Conservation (phyloP, 1,140 invertebrate species). For the Camponotus pennsylvanicus region DNA sequence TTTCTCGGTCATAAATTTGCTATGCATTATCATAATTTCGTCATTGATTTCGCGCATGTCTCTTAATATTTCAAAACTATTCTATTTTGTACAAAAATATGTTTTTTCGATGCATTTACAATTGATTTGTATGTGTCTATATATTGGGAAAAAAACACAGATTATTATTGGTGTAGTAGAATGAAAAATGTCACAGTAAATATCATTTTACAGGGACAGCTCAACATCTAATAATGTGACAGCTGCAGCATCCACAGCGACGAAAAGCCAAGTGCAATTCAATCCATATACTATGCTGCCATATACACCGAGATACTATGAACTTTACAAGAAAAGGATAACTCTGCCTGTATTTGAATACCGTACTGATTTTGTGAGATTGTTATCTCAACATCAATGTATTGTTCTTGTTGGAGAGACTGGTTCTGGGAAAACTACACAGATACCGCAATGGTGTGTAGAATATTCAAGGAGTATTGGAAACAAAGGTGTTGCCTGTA, state of each 20-base stretch:
- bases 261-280: constrained; percentile 87
- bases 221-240: constrained; percentile 78
- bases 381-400: constrained; percentile 95
- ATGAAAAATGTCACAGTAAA: neutral
- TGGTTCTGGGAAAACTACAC: constrained; percentile 99
- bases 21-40: neutral
- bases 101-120: neutral
- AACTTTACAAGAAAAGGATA: constrained; percentile 95
- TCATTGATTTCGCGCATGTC: neutral
- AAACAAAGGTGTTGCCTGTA: constrained; percentile 97
- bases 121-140: neutral
- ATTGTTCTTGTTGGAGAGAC: constrained; percentile 98
- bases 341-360: constrained; percentile 99
- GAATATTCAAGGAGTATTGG: constrained; percentile 93
- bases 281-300: constrained; percentile 92
- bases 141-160: no score
- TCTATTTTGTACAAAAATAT: constrained; percentile 16
- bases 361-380: constrained; percentile 97
- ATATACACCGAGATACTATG: constrained; percentile 93
- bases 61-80: neutral
- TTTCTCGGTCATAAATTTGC: neutral
- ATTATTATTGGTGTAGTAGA: neutral
- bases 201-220: constrained; percentile 74
- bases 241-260: constrained; percentile 79
- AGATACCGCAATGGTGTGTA: constrained; percentile 97